A percentile compares a stretch with the other conserved stretches of the same genome.
These are phyloP conservation scores for Chloroceryle aenea DNA, from an alignment of 2,113 vertebrate genomes.

Conservation along the genomic window DNA sequence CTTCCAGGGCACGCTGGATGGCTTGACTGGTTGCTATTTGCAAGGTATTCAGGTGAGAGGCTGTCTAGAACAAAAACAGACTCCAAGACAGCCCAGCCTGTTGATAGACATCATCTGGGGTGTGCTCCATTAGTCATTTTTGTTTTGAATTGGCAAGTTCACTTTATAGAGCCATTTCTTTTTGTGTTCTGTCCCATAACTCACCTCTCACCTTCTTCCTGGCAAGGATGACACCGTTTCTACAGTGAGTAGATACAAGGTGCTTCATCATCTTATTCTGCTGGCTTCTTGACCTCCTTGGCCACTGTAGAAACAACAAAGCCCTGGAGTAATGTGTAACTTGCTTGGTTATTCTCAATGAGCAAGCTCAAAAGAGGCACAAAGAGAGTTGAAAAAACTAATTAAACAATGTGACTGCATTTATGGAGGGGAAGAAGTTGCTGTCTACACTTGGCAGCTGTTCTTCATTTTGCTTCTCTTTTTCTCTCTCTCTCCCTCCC, in stretches of 20 bases:
- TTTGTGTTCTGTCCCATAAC: background rate
- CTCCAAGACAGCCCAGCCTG: background rate
- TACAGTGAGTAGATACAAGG: rapidly evolving
- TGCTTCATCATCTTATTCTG: background rate
- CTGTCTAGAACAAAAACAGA: background rate
- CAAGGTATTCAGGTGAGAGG: background rate
- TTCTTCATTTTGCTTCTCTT: background rate
- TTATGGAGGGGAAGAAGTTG: background rate
- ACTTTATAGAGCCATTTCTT: background rate
- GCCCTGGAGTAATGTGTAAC: rapidly evolving
- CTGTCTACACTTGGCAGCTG: background rate
- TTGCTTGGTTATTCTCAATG: background rate
- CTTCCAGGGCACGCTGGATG: background rate
- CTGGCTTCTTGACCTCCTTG: background rate
- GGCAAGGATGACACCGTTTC: background rate
- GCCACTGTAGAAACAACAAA: background rate
- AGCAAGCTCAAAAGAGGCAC: background rate
- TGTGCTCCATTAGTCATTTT: rapidly evolving
- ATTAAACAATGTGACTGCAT: background rate
- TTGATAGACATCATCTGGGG: background rate
- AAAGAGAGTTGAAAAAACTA: background rate
- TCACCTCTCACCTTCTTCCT: background rate
- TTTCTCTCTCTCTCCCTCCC: background rate
- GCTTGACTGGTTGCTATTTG: background rate
- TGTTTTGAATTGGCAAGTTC: background rate